Conservation (phyloP, 1,140 invertebrate species). For the Whitmania pigra region DNA sequence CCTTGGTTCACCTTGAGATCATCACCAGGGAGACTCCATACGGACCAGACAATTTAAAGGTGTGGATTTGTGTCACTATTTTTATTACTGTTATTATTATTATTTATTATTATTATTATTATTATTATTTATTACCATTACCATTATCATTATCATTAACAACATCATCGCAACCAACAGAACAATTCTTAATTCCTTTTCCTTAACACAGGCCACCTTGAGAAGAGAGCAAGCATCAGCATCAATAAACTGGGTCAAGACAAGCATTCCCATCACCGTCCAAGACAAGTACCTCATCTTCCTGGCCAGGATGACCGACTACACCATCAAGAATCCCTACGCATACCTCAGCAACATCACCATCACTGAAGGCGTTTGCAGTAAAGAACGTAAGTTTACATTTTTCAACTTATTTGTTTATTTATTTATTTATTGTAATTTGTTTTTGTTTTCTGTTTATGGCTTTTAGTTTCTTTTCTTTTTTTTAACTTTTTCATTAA, state of each 20-base stretch:
- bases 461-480: too few species aligned
- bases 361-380: not conserved
- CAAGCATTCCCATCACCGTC: not conserved
- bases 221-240: too few species aligned
- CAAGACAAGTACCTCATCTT: not conserved
- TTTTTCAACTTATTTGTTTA: not conserved
- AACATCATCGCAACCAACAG: not conserved
- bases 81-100: too few species aligned
- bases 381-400: not conserved
- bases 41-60: not conserved
- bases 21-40: not conserved
- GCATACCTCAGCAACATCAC: slow-evolving; percentile 7
- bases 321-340: not conserved
- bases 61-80: not conserved
- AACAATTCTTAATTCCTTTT: too few species aligned
- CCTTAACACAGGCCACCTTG: not conserved
- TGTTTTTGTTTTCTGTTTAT: not conserved
- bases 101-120: too few species aligned
- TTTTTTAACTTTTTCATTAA: too few species aligned
- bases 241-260: not conserved
- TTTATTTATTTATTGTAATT: not conserved
- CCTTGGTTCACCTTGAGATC: not conserved
- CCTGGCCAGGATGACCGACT: slow-evolving; percentile 1
- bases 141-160: not conserved
- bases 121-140: not conserved